phyloP scores from a whole-genome alignment of 2,797 vertebrate genomes.

The Acomys russatus region DNA sequence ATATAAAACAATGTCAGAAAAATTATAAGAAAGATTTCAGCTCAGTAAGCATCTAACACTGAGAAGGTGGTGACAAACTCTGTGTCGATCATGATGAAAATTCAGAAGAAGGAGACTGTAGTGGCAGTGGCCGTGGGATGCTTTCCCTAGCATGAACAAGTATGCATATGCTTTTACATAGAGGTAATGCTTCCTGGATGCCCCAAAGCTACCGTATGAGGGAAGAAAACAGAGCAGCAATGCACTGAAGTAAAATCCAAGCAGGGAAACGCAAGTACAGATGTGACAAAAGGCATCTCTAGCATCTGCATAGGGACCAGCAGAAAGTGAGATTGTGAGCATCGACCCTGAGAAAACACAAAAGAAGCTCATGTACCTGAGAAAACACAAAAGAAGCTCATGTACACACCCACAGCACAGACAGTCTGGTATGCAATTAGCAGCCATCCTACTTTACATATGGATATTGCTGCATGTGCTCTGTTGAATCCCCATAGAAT shows the following conservation, averaged over 20 bases:
- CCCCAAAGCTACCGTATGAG: not conserved
- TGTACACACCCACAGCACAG: not conserved
- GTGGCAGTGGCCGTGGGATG: not conserved
- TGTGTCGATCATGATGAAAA: not conserved
- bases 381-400: not conserved
- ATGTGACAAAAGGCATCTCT: not conserved
- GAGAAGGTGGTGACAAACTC: not conserved
- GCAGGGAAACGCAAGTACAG: not conserved
- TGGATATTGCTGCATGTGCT: not conserved
- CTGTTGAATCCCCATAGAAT: not conserved
- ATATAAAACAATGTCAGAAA: not conserved
- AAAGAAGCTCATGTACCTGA: not conserved
- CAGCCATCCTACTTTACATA: not conserved
- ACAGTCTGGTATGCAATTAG: not conserved
- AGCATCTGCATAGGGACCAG: not conserved
- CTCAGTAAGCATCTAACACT: not conserved
- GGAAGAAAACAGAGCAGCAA: not conserved
- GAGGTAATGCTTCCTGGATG: not conserved
- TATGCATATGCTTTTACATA: not conserved
- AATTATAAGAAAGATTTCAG: not conserved
- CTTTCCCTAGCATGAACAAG: not conserved
- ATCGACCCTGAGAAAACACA: not conserved
- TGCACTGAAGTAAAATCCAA: not conserved
- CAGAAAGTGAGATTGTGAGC: not conserved
- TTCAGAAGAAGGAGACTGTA: not conserved